Conservation (phyloP, 2,888 invertebrate genomes). For the Netelia inedita region DNA sequence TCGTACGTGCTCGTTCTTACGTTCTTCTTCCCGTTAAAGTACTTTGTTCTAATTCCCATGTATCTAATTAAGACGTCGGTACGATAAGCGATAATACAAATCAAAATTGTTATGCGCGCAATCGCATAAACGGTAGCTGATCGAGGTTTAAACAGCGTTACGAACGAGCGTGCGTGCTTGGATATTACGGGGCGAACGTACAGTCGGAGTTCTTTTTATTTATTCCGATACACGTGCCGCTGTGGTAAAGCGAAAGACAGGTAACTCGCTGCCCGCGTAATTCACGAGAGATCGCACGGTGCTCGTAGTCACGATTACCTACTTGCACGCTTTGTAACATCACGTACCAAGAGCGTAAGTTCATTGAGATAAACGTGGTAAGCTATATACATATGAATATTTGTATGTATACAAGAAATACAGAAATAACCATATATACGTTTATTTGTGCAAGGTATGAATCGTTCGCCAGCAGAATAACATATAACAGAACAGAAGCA, state of each 20-base stretch:
- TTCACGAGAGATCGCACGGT: slow-evolving; percentile 7
- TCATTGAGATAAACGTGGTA: slow-evolving; percentile 47
- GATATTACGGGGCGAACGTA: slow-evolving; percentile 9
- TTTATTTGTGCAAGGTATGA: background rate
- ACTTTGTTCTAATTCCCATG: no score
- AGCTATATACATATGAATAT: background rate
- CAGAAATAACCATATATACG: background rate
- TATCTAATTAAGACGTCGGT: no score
- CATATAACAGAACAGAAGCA: background rate
- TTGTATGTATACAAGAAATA: background rate
- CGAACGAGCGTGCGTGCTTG: slow-evolving; percentile 13
- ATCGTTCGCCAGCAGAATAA: background rate
- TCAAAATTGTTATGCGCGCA: no score
- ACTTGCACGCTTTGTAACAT: slow-evolving; percentile 25
- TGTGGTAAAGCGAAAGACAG: slow-evolving; percentile 13
- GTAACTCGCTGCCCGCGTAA: slow-evolving; percentile 4
- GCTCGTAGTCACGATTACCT: slow-evolving; percentile 40
- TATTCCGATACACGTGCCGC: slow-evolving; percentile 28
- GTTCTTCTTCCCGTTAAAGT: no score
- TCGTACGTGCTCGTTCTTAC: no score
- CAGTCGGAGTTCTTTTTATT: slow-evolving; percentile 50
- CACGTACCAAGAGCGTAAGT: slow-evolving; percentile 33
- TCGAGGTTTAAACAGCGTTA: slow-evolving; percentile 26
- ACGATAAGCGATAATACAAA: no score
- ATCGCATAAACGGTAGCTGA: slow-evolving; percentile 35